Evolutionary conservation across 2,888 invertebrate genomes (phyloP).

Genomic region (Coecobrya sp.): DNA sequence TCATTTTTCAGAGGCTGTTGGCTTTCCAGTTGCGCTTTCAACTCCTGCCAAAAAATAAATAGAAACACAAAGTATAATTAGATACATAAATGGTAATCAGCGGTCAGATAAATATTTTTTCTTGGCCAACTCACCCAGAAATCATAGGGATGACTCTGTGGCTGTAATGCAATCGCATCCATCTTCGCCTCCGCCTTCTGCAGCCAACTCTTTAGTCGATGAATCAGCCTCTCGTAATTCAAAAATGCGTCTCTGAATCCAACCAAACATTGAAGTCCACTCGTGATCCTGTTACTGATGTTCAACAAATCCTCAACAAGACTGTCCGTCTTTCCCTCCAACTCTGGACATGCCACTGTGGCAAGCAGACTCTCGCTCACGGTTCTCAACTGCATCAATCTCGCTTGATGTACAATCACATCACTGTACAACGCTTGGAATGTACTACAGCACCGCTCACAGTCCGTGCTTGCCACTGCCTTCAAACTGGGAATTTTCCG

Average conservation of each 20-base stretch:
- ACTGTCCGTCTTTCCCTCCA: slow-evolving; percentile 92
- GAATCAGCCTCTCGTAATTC: slow-evolving; percentile 92
- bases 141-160: slow-evolving; percentile 92
- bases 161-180: slow-evolving; percentile 90
- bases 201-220: slow-evolving; percentile 93
- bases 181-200: slow-evolving; percentile 92
- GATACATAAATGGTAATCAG: not conserved
- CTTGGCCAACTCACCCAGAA: slow-evolving; percentile 92
- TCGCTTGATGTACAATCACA: slow-evolving; percentile 93
- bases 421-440: slow-evolving; percentile 91
- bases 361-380: slow-evolving; percentile 93
- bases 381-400: slow-evolving; percentile 92
- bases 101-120: slow-evolving; percentile 19
- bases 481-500: slow-evolving; percentile 94
- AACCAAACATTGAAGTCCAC: slow-evolving; percentile 91
- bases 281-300: slow-evolving; percentile 93
- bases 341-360: slow-evolving; percentile 92
- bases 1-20: slow-evolving; percentile 93
- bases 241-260: slow-evolving; percentile 89
- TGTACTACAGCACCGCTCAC: slow-evolving; percentile 94
- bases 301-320: slow-evolving; percentile 92
- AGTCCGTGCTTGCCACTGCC: slow-evolving; percentile 94
- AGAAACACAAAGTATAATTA: not conserved
- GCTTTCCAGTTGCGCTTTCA: slow-evolving; percentile 95
- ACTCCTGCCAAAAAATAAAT: slow-evolving; percentile 90